Evolutionary conservation across 2,113 vertebrate genomes (phyloP), one percentile per base, ranked within the genome.

Genomic region (Misgurnus mizolepis): DNA sequence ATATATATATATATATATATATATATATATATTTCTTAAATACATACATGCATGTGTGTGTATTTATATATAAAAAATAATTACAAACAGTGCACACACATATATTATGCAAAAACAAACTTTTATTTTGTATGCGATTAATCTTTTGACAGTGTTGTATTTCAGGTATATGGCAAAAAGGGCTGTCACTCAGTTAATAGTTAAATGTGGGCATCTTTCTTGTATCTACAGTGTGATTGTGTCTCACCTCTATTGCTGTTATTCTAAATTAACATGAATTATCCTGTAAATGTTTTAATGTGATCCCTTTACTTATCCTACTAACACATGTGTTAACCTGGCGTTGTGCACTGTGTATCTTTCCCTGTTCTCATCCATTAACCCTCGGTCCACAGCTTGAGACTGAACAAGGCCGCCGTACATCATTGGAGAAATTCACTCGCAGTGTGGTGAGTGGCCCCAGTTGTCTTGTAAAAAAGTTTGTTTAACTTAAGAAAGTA

Each of bases 391-490:
- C 87, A 87, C 93, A 99, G 98, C 94, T 94, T 92, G 97, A 98
- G 90, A 95, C 93, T 82, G 96, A 98, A 89, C 97, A 98, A 94
- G 97, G 96, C 78, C 94, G 96, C 88, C 97, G 98, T 91, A 99
- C 97, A 84, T 99, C 98, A 84, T 92, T 99, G 96, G 97, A 99
- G 96, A 99, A 99, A 91, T 98, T 99, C 93, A 99, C 97, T 83
- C 97, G 96, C 93, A 98, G 95, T 0, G 90, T 99, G 96, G 97
- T 99, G 93, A 97, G 97, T 95, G 89, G 12, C 18, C 18, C 40
- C 22, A 49, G 6, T 74, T 43, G n/a, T 47, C 40, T 62, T 34
- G 27, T 34, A 34, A 34, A 34, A 2, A 34, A 2, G 27, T 34
- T 34, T 2, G 27, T 34, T 34, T 2, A 34, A 34, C 27, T 34